These are phyloP conservation scores for Balanococcus diminutus DNA, from an alignment of 2,888 invertebrate genomes.

Conservation along the genomic window DNA sequence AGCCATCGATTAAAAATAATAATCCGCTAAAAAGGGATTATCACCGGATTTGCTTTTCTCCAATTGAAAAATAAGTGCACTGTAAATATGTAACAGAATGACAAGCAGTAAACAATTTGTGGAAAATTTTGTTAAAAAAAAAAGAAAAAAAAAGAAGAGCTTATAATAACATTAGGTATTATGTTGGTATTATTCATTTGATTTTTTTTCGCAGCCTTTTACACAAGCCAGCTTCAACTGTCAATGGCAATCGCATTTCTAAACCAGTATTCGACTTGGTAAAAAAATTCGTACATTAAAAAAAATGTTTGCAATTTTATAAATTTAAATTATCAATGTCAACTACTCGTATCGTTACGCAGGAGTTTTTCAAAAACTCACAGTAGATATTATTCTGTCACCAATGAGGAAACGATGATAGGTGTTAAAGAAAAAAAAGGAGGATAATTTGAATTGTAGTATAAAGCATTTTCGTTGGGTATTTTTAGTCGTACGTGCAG, in stretches of 20 bases:
- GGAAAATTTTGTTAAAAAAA: neutral
- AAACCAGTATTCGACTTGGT: neutral
- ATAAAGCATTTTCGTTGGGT: neutral
- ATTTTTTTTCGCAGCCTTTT: neutral
- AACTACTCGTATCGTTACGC: neutral
- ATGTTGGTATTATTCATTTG: neutral
- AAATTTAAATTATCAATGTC: neutral
- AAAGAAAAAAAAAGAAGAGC: too few species aligned
- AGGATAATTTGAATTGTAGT: neutral
- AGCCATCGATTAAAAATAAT: neutral
- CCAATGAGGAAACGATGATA: neutral
- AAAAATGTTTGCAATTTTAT: neutral
- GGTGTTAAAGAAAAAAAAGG: neutral
- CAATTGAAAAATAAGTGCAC: neutral
- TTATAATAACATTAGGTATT: neutral
- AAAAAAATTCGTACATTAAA: neutral
- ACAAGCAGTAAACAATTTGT: too few species aligned
- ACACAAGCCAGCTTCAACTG: neutral
- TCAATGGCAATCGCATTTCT: neutral
- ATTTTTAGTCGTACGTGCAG: slow-evolving; percentile 23
- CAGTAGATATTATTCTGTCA: neutral
- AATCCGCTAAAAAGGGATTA: neutral
- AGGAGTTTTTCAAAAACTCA: neutral
- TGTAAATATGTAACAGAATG: too few species aligned
- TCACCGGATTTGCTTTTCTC: neutral